Base-by-base conservation (phyloP, 2,797 vertebrate genomes). In the Huso huso region DNA sequence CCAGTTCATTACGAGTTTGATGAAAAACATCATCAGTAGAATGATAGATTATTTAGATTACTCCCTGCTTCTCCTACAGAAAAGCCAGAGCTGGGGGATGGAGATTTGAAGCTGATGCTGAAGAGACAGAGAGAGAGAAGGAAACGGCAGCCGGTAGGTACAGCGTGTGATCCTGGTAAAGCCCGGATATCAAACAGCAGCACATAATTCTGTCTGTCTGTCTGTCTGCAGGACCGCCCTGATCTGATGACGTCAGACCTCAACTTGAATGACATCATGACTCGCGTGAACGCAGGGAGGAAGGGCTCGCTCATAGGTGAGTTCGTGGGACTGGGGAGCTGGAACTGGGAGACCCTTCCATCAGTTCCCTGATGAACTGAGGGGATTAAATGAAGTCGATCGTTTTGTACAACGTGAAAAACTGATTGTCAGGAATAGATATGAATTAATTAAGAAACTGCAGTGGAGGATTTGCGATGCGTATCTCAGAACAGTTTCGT, bases 81-180 rank as follows among this genome's bases (percentile, higher is more conserved):
- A 72, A 97, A 93, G 83, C 77, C 90, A 65, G 95, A 98, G 51
- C 79, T 98, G 49, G 92, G 91, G 51, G 95, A 96, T 68, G 87
- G 73, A 5, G 94, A 96, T 70, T 82, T 99, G 76, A 96, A 92
- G 84, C 78, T 82, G 68, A 92, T 99, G 93, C 70, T 98, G 67
- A 93, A 83, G 78, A 95, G 92, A 75, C 95, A 99, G 76, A 83
- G 88, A 0, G 95, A 98, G 79, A 99, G 97, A 77, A 90, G 95
- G 77, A 98, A 95, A 81, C 86, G 83, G 10, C 95, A 97, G 6
- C 94, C 95, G 62, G 96, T 98, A 86, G 91, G 93, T 80, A 58
- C 55, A 37, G 23, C 1, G 23, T 37, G 23, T 37, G 23, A 37
- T 37, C 23, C 23, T 37, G 23, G 23, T 37, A 37, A 37, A 37